These are phyloP conservation scores for Genyomyrus donnyi DNA, from an alignment of 2,113 vertebrate genomes.

Conservation along the genomic window DNA sequence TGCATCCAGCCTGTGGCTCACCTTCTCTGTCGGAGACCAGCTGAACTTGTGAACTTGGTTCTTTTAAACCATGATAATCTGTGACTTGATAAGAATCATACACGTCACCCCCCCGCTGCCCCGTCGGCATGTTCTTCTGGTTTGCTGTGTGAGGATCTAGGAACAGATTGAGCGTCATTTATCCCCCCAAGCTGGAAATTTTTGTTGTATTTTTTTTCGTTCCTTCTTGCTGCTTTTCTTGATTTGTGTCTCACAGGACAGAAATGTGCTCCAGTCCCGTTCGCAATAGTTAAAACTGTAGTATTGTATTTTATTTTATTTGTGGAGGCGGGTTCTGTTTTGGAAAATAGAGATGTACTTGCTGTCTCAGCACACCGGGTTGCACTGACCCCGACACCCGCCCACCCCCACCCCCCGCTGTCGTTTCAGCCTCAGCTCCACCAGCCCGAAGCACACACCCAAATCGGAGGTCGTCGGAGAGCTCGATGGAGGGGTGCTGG, in stretches of 20 bases:
- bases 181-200: not conserved
- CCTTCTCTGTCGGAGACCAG: not conserved
- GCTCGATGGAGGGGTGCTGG: conserved; percentile 61
- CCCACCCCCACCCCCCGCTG: not conserved
- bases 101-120: not conserved
- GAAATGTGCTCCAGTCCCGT: not conserved
- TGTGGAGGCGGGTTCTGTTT: conserved; percentile 6
- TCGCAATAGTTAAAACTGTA: not conserved
- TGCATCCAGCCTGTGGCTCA: not conserved
- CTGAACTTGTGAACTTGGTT: not conserved
- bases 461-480: conserved; percentile 61
- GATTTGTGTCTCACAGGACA: not conserved
- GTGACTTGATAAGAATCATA: not conserved
- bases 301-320: not conserved
- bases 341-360: not conserved
- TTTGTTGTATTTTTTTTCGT: not conserved
- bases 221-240: not conserved
- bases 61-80: not conserved
- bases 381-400: not conserved
- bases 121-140: not conserved
- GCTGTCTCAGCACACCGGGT: not conserved
- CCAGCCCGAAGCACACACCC: conserved; percentile 72
- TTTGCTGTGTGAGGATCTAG: not conserved
- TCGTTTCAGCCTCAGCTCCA: conserved; percentile 64
- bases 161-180: not conserved